phyloP scores from a whole-genome alignment of 53 echinoderm and acorn worm species.

The Patiria pectinifera region DNA sequence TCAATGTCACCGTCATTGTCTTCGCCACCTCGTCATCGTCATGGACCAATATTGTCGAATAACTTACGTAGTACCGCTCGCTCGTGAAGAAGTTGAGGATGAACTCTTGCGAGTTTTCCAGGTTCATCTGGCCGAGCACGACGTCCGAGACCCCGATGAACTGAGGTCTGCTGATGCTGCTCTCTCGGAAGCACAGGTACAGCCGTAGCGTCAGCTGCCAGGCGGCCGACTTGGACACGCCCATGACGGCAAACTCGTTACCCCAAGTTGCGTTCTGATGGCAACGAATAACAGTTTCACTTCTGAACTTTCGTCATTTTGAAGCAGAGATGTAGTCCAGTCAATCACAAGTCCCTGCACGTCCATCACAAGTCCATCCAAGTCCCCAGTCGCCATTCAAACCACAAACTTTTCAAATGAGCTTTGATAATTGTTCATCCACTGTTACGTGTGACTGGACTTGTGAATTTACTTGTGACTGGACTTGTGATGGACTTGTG shows the following conservation, averaged over 20 bases:
- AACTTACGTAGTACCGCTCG: slow-evolving; percentile 30
- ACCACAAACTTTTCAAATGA: too few species aligned
- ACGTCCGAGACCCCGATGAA: slow-evolving; percentile 57
- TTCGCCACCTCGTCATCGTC: too few species aligned
- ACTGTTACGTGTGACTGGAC: too few species aligned
- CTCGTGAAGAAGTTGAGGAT: slow-evolving; percentile 43
- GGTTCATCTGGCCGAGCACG: slow-evolving; percentile 37
- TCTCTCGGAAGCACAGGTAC: slow-evolving; percentile 68
- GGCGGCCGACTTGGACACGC: slow-evolving; percentile 82
- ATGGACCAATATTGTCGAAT: not conserved
- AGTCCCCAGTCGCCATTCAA: too few species aligned
- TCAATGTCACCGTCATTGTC: not conserved
- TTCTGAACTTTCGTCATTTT: not conserved
- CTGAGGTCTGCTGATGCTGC: slow-evolving; percentile 66
- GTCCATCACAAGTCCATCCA: too few species aligned
- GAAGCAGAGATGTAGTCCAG: not conserved
- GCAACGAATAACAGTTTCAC: not conserved
- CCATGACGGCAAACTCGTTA: slow-evolving; percentile 75
- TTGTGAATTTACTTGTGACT: too few species aligned
- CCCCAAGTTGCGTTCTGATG: slow-evolving; percentile 69
- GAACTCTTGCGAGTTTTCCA: slow-evolving; percentile 39
- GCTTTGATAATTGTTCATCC: too few species aligned
- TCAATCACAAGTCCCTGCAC: too few species aligned
- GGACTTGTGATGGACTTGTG: too few species aligned
- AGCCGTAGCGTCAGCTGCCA: slow-evolving; percentile 84